Evolutionary conservation across 1,140 invertebrate species (phyloP).

Genomic region (Idris sp.): DNA sequence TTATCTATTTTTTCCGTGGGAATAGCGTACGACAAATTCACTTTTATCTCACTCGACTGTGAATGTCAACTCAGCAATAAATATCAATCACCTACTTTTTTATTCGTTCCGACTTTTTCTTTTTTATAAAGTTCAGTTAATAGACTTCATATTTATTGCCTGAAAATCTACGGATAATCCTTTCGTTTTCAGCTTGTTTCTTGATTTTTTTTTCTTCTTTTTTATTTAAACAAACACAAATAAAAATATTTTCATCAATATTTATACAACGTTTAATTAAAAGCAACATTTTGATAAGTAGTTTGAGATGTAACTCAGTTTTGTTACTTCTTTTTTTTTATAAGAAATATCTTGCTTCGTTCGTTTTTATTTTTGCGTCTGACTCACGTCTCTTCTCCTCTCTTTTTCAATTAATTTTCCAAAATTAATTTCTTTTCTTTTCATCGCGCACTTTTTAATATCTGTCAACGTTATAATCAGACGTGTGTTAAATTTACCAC

Average conservation of each 20-base stretch:
- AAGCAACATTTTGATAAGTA: no score
- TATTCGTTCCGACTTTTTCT: slow-evolving; percentile 13
- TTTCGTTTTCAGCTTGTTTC: not conserved
- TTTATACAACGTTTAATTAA: no score
- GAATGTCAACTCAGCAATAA: slow-evolving; percentile 23
- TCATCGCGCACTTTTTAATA: slow-evolving; percentile 41
- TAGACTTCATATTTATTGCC: slow-evolving; percentile 15
- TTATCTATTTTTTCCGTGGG: slow-evolving; percentile 33
- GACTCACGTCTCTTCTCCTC: slow-evolving; percentile 5
- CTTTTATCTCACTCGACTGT: slow-evolving; percentile 21
- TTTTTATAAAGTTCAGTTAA: slow-evolving; percentile 1
- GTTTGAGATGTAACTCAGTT: no score
- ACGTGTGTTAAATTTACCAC: slow-evolving; percentile 48
- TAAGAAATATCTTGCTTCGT: no score
- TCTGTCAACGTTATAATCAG: slow-evolving; percentile 52
- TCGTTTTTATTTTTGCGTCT: no score
- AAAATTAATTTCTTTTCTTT: slow-evolving; percentile 32
- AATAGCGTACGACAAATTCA: slow-evolving; percentile 23
- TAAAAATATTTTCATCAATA: no score
- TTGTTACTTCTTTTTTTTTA: no score
- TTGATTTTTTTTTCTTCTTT: no score
- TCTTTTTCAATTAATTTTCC: slow-evolving; percentile 35
- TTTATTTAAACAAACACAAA: no score
- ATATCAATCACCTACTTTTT: slow-evolving; percentile 35
- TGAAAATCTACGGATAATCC: slow-evolving; percentile 6